Evolutionary conservation across 2,113 vertebrate species (phyloP).

Genomic region (Xiphophorus hellerii): DNA sequence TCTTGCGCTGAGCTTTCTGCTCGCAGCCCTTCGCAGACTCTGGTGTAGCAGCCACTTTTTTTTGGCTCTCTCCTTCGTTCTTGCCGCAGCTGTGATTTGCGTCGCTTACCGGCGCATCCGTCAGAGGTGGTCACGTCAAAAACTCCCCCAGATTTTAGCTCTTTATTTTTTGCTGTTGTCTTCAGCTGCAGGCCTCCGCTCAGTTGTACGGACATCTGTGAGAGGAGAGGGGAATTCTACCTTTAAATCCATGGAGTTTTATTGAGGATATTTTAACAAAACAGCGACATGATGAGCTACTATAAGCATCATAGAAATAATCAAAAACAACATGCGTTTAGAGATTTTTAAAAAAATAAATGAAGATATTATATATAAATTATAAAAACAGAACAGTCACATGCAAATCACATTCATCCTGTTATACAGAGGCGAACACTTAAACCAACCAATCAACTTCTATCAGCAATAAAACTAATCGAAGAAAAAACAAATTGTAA

Average conservation of each 20-base stretch:
- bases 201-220: slow-evolving; percentile 75
- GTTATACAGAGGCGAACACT: not conserved
- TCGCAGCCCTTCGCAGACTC: slow-evolving; percentile 39
- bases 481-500: not conserved
- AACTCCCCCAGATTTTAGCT: slow-evolving; percentile 54
- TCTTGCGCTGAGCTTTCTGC: slow-evolving; percentile 64
- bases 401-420: not conserved
- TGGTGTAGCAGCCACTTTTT: slow-evolving; percentile 1
- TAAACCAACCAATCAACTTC: not conserved
- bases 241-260: slow-evolving; percentile 15
- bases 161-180: slow-evolving; percentile 38
- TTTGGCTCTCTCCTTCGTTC: slow-evolving; percentile 19
- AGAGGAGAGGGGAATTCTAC: slow-evolving; percentile 26
- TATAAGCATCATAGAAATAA: not conserved
- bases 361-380: too few species aligned
- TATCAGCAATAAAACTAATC: not conserved
- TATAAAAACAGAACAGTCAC: too few species aligned
- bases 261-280: not conserved
- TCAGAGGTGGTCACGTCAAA: slow-evolving; percentile 73
- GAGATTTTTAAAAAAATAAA: too few species aligned
- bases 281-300: not conserved
- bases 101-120: slow-evolving; percentile 45
- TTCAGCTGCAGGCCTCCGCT: slow-evolving; percentile 64
- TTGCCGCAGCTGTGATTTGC: not conserved
- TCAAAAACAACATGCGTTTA: not conserved